Percentiles rank a stretch among this genome's conserved stretches.
phyloP scores from a whole-genome alignment of 2,888 invertebrate genomes.

The Pandemis heparana region DNA sequence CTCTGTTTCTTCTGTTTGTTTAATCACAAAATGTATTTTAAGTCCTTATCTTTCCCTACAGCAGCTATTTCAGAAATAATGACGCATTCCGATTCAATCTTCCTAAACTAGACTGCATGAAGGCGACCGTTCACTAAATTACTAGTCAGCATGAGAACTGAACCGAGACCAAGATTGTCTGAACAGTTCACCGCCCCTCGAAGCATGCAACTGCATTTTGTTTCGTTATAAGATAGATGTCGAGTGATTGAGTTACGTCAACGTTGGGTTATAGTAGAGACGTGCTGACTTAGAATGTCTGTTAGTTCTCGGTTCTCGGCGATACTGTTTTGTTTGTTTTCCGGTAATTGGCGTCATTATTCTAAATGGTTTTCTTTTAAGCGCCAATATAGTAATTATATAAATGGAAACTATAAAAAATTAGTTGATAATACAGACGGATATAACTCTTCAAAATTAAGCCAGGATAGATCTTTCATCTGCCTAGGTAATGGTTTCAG shows the following conservation, averaged over 20 bases:
- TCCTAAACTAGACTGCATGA: slow-evolving; percentile 22
- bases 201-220: slow-evolving; percentile 62
- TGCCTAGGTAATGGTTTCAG: too few relatives aligned
- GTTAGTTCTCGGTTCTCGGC: background rate
- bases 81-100: slow-evolving; percentile 28
- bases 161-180: slow-evolving; percentile 26
- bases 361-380: too few relatives aligned
- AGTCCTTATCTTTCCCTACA: background rate
- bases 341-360: background rate
- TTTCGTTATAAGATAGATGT: slow-evolving; percentile 16
- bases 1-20: background rate
- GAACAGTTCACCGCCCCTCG: slow-evolving; percentile 43
- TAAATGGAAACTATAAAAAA: too few relatives aligned
- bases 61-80: slow-evolving; percentile 3
- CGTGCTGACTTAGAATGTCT: background rate
- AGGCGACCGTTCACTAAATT: slow-evolving; percentile 34
- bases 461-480: too few relatives aligned
- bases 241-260: slow-evolving; percentile 23
- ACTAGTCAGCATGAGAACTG: slow-evolving; percentile 34
- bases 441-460: too few relatives aligned
- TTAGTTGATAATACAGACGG: too few relatives aligned
- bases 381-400: too few relatives aligned
- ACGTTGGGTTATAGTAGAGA: slow-evolving; percentile 19
- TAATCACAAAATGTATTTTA: background rate
- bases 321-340: background rate